Base-by-base conservation (phyloP, 2,797 vertebrate species). In the Atherinosoma microstoma region DNA sequence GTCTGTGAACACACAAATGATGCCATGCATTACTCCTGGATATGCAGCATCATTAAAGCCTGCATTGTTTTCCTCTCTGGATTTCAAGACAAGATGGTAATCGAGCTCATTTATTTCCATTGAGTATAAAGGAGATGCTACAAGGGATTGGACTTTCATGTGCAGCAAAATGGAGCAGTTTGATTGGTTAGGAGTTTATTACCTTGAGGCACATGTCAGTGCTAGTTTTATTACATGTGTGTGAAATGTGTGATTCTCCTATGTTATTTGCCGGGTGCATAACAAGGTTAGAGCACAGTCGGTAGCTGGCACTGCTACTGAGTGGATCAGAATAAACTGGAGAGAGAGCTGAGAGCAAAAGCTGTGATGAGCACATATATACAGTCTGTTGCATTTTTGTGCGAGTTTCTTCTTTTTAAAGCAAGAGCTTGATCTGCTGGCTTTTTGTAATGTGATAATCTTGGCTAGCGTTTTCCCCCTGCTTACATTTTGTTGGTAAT, bases 1-100 rank as follows among this genome's bases (percentile, higher is more conserved):
- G 22, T 20, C 67, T n/a, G n/a, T 0, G 67, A 45, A 73, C 76
- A 82, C 68, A 29, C 57, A 70, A 59, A 66, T 73, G 70, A 79
- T 80, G 49, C 8, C 76, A 90, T 90, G 88, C 82, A 54, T 68
- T 76, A 84, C 89, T 87, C 87, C 82, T 90, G 89, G 87, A 86
- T 91, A 49, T 79, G 84, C 85, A 78, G 69, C 73, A 74, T 84
- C 27, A 89, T 89, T 88, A 88, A 90, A 76, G 87, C 83, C 64
- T 64, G 72, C 34, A 58, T 80, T 29, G 72, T 68, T n/a, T 64
- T 90, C 68, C 83, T 91, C 76, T 83, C 88, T 59, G 80, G 83
- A 73, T 91, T 89, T 78, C 83, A 91, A 91, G 87, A 85, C 58
- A 90, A 84, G 73, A 20, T 53, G 56, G 3, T n/a, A 7, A 12